These are phyloP conservation scores for Bos taurus DNA, from an alignment of 2,113 vertebrate genomes.

Conservation along the genomic window ARS-UCD2.0 NC_037337.1:4411501-4412000, in stretches of 20 bases:
- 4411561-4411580: conserved; percentile 19
- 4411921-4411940: conserved; percentile 58
- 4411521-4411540: background rate
- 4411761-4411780: conserved; percentile 20
- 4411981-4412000: too few species aligned
- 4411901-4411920: conserved; percentile 4
- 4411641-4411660: conserved; percentile 22
- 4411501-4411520: conserved; percentile 1
- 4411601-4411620: background rate
- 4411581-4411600: background rate
- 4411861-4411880: conserved; percentile 52
- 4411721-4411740: conserved; percentile 25
- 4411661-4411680: background rate
- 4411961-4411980: too few species aligned
- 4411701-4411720: conserved; percentile 7
- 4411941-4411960: conserved; percentile 7
- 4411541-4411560: background rate
- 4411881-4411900: background rate
- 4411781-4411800: background rate
- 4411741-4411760: conserved; percentile 22
- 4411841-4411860: conserved; percentile 51
- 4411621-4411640: conserved; percentile 32
- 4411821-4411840: conserved; percentile 47
- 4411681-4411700: conserved; percentile 35
- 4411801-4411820: conserved; percentile 35